These are phyloP conservation scores for Fulica atra DNA, from an alignment of 2,113 vertebrate species.

Conservation along the genomic window DNA sequence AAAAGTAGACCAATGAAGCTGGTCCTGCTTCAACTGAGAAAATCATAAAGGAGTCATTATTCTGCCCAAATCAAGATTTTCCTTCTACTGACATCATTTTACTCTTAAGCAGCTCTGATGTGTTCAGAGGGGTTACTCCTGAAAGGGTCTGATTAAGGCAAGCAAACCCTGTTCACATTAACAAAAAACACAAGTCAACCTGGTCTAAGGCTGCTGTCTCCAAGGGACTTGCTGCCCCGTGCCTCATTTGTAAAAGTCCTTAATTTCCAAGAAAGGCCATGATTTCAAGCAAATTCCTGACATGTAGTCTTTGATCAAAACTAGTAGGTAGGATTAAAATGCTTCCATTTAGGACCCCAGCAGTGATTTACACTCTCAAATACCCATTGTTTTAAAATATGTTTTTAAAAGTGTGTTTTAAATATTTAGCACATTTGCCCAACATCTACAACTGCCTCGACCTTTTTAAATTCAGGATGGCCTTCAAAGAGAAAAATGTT, in stretches of 20 bases:
- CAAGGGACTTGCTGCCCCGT: neutral
- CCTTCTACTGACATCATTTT: neutral
- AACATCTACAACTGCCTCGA: neutral
- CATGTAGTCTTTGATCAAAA: neutral
- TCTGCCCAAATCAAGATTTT: neutral
- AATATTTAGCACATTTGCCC: neutral
- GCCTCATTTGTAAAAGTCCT: neutral
- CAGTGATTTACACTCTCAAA: neutral
- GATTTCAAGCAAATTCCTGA: neutral
- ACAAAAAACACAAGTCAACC: neutral
- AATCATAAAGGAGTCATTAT: neutral
- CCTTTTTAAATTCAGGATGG: conserved; percentile 6
- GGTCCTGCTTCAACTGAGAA: neutral
- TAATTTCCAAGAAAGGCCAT: neutral
- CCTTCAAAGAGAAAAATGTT: neutral
- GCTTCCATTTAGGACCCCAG: neutral
- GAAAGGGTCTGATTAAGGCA: neutral
- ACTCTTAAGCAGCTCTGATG: neutral
- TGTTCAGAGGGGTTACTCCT: neutral
- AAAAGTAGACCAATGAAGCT: neutral
- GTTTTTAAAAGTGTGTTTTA: neutral
- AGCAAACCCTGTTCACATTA: neutral
- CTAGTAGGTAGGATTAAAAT: neutral
- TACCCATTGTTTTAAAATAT: neutral
- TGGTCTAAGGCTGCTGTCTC: neutral